A percentile compares a stretch with the other conserved stretches of the same genome.
Conservation (phyloP, 1,140 invertebrate species). For the Parasteatoda tepidariorum region DNA sequence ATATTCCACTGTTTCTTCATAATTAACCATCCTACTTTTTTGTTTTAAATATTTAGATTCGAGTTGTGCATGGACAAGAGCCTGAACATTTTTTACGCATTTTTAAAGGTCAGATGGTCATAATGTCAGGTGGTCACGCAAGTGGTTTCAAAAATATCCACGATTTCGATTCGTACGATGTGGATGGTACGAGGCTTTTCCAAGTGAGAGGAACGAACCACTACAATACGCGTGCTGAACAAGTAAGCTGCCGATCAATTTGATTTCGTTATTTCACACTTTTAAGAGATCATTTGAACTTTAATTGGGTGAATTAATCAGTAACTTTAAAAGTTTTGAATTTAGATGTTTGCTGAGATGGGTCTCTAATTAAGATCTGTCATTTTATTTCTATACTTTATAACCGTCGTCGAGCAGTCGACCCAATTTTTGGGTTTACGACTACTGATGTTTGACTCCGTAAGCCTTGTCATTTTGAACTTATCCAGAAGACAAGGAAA, state of each 20-base stretch:
- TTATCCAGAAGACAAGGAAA: too few species aligned
- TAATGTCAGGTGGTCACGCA: constrained; percentile 75
- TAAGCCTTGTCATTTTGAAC: too few species aligned
- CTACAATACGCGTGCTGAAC: constrained; percentile 57
- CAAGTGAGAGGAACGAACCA: constrained; percentile 69
- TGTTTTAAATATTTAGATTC: constrained; percentile 67
- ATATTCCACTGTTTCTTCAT: too few species aligned
- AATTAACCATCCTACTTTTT: too few species aligned
- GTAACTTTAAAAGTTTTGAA: too few species aligned
- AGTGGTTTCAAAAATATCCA: constrained; percentile 73
- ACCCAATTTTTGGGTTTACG: too few species aligned
- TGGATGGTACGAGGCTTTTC: constrained; percentile 75
- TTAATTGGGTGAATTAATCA: too few species aligned
- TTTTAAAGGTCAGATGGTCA: constrained; percentile 79
- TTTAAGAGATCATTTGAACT: not conserved
- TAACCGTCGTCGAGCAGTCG: too few species aligned
- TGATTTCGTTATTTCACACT: not conserved
- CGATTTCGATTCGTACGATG: constrained; percentile 74
- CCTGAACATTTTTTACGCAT: constrained; percentile 81
- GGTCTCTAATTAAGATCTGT: too few species aligned
- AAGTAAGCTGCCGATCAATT: constrained; percentile 16
- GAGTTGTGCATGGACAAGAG: constrained; percentile 80
- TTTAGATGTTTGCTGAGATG: too few species aligned
- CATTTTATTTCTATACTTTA: too few species aligned
- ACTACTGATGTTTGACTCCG: too few species aligned